Evolutionary conservation across 2,888 invertebrate genomes (phyloP).

Genomic region (Calephelis perditalis): DNA sequence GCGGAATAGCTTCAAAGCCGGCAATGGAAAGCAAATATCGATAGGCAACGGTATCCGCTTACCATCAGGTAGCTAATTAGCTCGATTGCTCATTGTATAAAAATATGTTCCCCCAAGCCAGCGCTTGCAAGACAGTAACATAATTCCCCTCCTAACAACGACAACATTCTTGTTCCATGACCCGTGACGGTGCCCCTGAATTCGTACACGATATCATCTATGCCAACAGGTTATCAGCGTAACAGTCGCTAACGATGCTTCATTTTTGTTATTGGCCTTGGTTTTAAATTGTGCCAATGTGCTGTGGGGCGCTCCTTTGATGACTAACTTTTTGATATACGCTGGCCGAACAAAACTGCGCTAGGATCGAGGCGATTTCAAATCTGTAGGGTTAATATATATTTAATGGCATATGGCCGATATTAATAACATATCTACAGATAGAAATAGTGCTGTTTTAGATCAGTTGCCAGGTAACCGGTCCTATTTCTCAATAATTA

Average conservation of each 20-base stretch:
- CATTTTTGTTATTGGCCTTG: conserved; percentile 4
- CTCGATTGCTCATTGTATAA: too few relatives aligned
- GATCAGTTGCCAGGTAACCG: too few relatives aligned
- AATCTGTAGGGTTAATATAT: too few relatives aligned
- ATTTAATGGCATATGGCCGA: too few relatives aligned
- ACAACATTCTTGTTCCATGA: not conserved
- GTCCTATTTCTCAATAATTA: too few relatives aligned
- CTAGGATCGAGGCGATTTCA: not conserved
- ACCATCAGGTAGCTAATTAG: too few relatives aligned
- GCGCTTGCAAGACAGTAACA: not conserved
- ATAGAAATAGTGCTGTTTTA: too few relatives aligned
- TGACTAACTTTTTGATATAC: not conserved
- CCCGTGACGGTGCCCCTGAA: conserved; percentile 5
- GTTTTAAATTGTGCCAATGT: not conserved
- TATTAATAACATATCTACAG: too few relatives aligned
- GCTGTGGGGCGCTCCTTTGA: not conserved
- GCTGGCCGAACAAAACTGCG: not conserved
- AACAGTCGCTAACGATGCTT: not conserved
- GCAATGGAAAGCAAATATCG: too few relatives aligned
- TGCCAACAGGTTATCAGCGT: conserved; percentile 8
- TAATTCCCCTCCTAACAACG: not conserved
- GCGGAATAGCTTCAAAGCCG: too few relatives aligned
- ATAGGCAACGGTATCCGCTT: too few relatives aligned
- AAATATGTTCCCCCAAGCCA: not conserved
- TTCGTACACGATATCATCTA: not conserved